A percentile compares a stretch with the other conserved stretches of the same genome.
Evolutionary conservation across 2,113 vertebrate genomes (phyloP).

Genomic region (Hiodon alosoides): DNA sequence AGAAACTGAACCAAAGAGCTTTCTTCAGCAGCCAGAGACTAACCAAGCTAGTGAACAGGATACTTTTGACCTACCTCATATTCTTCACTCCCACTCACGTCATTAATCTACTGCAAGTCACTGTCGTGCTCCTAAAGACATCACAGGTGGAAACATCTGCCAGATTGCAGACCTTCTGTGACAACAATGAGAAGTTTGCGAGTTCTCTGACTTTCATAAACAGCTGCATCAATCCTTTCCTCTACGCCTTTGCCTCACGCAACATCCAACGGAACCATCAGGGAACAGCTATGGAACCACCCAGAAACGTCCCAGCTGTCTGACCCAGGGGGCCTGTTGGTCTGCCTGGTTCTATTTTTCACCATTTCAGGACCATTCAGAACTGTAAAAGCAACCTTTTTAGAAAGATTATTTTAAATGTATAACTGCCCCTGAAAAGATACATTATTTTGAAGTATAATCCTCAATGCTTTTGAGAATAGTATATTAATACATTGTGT

Average conservation of each 20-base stretch:
- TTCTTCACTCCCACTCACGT: constrained; percentile 58
- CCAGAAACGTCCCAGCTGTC: too few species aligned
- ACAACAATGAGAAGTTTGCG: constrained; percentile 38
- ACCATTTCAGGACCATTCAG: too few species aligned
- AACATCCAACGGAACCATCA: too few species aligned
- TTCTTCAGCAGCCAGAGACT: neutral
- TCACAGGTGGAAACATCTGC: constrained; percentile 11
- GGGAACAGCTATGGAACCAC: too few species aligned
- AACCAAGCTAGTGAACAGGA: neutral
- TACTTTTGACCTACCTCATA: constrained; percentile 42
- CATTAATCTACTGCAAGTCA: constrained; percentile 43
- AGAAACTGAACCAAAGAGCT: neutral
- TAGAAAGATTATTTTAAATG: too few species aligned
- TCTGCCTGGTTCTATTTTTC: too few species aligned
- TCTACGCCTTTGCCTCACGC: constrained; percentile 22
- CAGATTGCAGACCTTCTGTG: constrained; percentile 27
- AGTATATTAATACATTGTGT: too few species aligned
- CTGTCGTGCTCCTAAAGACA: constrained; percentile 30
- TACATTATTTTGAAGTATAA: too few species aligned
- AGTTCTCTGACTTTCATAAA: constrained; percentile 49
- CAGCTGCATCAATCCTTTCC: constrained; percentile 55
- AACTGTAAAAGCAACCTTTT: too few species aligned
- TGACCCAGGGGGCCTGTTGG: too few species aligned
- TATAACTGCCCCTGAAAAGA: too few species aligned
- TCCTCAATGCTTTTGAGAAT: too few species aligned